These are phyloP conservation scores for Damaliscus lunatus DNA, from an alignment of 2,113 vertebrate species.

Conservation along the genomic window DNA sequence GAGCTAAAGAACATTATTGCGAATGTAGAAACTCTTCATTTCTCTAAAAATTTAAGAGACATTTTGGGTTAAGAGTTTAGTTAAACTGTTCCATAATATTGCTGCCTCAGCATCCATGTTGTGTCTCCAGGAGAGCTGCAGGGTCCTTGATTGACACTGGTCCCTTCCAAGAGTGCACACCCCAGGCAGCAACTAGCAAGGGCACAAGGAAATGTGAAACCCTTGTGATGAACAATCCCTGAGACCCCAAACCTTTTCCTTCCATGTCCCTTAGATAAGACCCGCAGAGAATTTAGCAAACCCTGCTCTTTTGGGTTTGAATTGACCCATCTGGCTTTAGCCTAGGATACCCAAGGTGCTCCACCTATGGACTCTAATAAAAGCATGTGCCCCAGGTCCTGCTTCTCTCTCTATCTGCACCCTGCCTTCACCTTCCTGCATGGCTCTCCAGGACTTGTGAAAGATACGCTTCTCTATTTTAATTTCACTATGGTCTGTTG, in stretches of 20 bases:
- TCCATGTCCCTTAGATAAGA: not conserved
- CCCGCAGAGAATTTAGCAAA: not conserved
- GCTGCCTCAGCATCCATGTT: not conserved
- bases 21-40: not conserved
- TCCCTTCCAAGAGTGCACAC: not conserved
- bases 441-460: not conserved
- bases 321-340: not conserved
- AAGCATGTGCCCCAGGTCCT: not conserved
- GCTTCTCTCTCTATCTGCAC: not conserved
- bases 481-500: not conserved
- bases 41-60: not conserved
- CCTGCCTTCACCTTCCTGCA: not conserved
- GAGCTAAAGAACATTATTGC: not conserved
- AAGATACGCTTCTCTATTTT: not conserved
- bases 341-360: not conserved
- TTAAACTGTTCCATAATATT: not conserved
- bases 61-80: not conserved
- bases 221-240: not conserved
- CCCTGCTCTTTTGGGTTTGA: not conserved
- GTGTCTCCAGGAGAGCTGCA: not conserved
- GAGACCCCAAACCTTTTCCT: rapidly evolving
- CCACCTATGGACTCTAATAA: not conserved
- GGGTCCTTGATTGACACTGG: not conserved
- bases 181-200: not conserved
- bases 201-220: not conserved